These are phyloP conservation scores for Lithophane leautieri DNA, from an alignment of 2,888 invertebrate genomes.

Conservation along the genomic window DNA sequence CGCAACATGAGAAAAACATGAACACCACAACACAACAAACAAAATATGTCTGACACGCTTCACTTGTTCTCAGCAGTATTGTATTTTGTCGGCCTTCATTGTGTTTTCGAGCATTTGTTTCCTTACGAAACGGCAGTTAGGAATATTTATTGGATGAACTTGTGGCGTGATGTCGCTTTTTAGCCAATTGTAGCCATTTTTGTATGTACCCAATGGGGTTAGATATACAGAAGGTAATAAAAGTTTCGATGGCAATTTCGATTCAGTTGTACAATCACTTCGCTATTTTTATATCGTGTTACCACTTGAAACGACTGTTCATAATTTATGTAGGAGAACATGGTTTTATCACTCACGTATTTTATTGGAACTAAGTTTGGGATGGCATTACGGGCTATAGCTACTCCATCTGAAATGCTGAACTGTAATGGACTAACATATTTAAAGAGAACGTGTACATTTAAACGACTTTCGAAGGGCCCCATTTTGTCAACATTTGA, in stretches of 20 bases:
- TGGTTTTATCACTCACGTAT: constrained; percentile 57
- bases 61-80: constrained; percentile 86
- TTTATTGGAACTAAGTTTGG: constrained; percentile 45
- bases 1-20: constrained; percentile 79
- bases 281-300: constrained; percentile 62
- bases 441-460: constrained; percentile 22
- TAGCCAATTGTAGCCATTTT: constrained; percentile 86
- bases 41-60: constrained; percentile 87
- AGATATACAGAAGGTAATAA: constrained; percentile 80
- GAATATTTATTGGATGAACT: constrained; percentile 89
- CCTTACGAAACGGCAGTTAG: constrained; percentile 88
- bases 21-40: constrained; percentile 83
- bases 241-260: constrained; percentile 78
- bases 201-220: constrained; percentile 70
- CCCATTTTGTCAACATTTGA: neutral
- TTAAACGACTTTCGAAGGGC: neutral
- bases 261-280: constrained; percentile 69
- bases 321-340: constrained; percentile 39
- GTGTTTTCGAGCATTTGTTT: constrained; percentile 89
- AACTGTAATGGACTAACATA: constrained; percentile 45
- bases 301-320: constrained; percentile 59
- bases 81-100: constrained; percentile 86
- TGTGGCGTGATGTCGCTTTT: constrained; percentile 87
- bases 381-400: constrained; percentile 44
- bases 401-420: constrained; percentile 51